Percentiles rank a stretch among this genome's conserved stretches.
phyloP scores from a whole-genome alignment of 2,113 vertebrate species.

The Trochalopteron elliotii region DNA sequence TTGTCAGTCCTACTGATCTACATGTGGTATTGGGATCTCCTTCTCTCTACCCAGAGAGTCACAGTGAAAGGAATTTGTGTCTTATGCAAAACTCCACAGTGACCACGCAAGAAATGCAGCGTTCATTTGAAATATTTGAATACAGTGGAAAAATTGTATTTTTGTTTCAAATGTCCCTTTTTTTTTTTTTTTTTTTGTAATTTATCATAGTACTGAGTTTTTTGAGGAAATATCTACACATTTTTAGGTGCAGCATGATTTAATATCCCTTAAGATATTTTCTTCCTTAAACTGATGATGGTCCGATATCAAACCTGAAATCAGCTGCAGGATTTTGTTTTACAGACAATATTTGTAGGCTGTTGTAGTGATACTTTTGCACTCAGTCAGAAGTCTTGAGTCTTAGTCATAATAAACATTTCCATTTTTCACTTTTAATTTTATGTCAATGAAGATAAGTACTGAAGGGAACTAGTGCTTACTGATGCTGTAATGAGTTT shows the following conservation, averaged over 20 bases:
- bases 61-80: neutral
- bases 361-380: neutral
- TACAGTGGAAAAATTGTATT: neutral
- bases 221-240: neutral
- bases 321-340: neutral
- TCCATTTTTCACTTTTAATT: neutral
- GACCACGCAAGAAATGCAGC: neutral
- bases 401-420: neutral
- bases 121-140: neutral
- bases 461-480: neutral
- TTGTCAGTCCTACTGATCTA: neutral
- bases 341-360: neutral
- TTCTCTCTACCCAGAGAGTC: neutral
- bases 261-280: neutral
- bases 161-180: neutral
- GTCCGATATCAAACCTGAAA: neutral
- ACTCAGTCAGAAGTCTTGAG: neutral
- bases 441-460: neutral
- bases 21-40: neutral
- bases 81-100: neutral
- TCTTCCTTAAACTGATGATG: neutral
- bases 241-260: neutral
- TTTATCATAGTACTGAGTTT: neutral
- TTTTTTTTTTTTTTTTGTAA: neutral
- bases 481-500: neutral